Conservation (phyloP, 37 sponge, comb jelly and placozoan genomes). For the Eunapius fragilis region DNA sequence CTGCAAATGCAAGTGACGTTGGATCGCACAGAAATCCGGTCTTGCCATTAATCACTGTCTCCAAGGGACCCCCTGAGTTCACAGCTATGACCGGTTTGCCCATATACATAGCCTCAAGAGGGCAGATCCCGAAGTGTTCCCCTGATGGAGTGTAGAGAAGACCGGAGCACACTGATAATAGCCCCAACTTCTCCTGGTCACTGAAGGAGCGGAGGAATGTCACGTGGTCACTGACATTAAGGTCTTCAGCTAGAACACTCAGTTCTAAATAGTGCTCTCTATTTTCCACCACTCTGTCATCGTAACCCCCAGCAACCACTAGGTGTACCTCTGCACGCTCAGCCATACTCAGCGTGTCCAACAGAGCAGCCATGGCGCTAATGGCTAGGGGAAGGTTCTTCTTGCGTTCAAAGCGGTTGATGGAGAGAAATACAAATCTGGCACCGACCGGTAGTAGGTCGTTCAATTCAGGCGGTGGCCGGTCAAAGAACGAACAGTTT, state of each 20-base stretch:
- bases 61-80: constrained; percentile 96
- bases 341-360: constrained; percentile 11
- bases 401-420: constrained; percentile 97
- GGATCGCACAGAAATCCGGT: constrained; percentile 93
- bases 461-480: constrained; percentile 11
- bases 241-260: constrained; percentile 29
- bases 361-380: constrained; percentile 58
- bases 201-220: constrained; percentile 89
- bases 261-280: constrained; percentile 89
- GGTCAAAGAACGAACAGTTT: constrained; percentile 78
- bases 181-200: constrained; percentile 69
- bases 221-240: constrained; percentile 61
- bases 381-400: constrained; percentile 93
- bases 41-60: constrained; percentile 80
- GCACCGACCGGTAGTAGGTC: constrained; percentile 29
- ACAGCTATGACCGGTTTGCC: constrained; percentile 91
- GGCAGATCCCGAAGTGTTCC: constrained; percentile 99
- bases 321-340: constrained; percentile 67
- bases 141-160: constrained; percentile 95
- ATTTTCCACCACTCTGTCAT: constrained; percentile 92
- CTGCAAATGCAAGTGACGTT: constrained; percentile 67
- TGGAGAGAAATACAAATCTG: constrained; percentile 75
- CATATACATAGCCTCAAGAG: constrained; percentile 98
- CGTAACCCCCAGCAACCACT: constrained; percentile 96
- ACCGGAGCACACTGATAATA: constrained; percentile 69